Evolutionary conservation across 2,113 vertebrate species (phyloP).

Genomic region (Vireo altiloquus): DNA sequence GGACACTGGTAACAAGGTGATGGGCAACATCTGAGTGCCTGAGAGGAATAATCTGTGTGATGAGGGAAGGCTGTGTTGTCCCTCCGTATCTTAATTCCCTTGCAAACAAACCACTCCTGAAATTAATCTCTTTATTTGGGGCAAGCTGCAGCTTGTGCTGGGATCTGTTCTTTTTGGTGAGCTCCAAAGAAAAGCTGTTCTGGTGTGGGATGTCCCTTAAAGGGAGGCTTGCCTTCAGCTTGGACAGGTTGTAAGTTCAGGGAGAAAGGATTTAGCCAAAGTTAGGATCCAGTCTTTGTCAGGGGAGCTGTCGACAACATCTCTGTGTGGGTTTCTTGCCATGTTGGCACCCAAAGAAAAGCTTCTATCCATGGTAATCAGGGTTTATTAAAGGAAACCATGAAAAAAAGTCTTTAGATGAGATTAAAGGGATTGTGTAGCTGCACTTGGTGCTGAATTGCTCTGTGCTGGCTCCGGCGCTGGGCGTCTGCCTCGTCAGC

Average conservation of each 20-base stretch:
- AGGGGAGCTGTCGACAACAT: neutral
- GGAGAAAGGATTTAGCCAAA: conserved; percentile 14
- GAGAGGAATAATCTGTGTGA: neutral
- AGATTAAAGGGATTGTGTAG: conserved; percentile 63
- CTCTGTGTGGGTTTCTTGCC: neutral
- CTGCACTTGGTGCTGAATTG: conserved; percentile 65
- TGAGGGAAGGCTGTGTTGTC: neutral
- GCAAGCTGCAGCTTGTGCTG: neutral
- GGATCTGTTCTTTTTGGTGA: neutral
- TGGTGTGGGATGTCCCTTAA: neutral
- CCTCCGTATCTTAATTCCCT: neutral
- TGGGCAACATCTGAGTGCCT: neutral
- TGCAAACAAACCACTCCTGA: neutral
- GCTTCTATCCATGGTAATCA: conserved; percentile 63
- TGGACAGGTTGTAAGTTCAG: neutral
- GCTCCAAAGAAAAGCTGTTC: neutral
- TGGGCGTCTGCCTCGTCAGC: conserved; percentile 31
- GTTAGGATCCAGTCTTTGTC: neutral
- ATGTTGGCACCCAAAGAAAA: neutral
- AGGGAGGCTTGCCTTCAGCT: neutral
- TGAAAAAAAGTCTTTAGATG: conserved; percentile 17
- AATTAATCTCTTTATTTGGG: conserved; percentile 26
- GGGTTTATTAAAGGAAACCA: conserved; percentile 48
- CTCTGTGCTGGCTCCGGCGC: neutral
- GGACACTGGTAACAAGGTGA: neutral